These are phyloP conservation scores for Eublepharis macularius DNA, from an alignment of 2,113 vertebrate genomes.

Conservation along the genomic window DNA sequence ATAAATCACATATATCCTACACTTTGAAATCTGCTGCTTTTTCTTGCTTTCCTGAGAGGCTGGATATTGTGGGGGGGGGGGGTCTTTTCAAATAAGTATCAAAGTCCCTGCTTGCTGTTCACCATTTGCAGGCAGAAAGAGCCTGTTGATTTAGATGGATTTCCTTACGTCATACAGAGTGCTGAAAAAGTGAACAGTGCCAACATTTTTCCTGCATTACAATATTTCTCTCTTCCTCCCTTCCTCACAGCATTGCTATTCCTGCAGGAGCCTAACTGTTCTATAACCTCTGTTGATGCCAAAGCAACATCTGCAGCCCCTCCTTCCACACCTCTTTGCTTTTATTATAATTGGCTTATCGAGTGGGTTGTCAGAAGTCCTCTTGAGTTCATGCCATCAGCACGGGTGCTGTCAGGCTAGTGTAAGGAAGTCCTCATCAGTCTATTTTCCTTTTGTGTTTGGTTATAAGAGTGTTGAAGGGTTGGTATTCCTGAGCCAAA, in stretches of 20 bases:
- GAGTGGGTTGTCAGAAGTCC: not conserved
- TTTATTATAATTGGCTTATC: constrained; percentile 33
- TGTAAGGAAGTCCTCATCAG: not conserved
- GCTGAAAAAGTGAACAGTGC: constrained; percentile 72
- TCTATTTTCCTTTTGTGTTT: not conserved
- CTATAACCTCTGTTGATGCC: constrained; percentile 75
- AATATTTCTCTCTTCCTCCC: constrained; percentile 77
- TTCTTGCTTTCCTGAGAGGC: constrained; percentile 6
- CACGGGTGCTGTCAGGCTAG: not conserved
- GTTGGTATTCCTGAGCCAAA: not conserved
- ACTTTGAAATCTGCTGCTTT: constrained; percentile 62
- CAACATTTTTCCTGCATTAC: constrained; percentile 88
- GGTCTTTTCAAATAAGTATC: constrained; percentile 38
- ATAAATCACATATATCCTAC: constrained; percentile 57
- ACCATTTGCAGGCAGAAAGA: constrained; percentile 67
- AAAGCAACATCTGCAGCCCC: constrained; percentile 47
- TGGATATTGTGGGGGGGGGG: not conserved
- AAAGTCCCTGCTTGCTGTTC: constrained; percentile 66
- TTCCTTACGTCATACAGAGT: constrained; percentile 74
- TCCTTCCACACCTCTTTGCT: constrained; percentile 25
- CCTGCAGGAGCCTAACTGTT: constrained; percentile 76
- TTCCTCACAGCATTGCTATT: constrained; percentile 68
- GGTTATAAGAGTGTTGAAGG: not conserved
- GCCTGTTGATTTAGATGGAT: constrained; percentile 74
- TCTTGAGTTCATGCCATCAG: constrained; percentile 14